Base-by-base conservation (phyloP, 2,113 vertebrate species). In the Albula glossodonta region DNA sequence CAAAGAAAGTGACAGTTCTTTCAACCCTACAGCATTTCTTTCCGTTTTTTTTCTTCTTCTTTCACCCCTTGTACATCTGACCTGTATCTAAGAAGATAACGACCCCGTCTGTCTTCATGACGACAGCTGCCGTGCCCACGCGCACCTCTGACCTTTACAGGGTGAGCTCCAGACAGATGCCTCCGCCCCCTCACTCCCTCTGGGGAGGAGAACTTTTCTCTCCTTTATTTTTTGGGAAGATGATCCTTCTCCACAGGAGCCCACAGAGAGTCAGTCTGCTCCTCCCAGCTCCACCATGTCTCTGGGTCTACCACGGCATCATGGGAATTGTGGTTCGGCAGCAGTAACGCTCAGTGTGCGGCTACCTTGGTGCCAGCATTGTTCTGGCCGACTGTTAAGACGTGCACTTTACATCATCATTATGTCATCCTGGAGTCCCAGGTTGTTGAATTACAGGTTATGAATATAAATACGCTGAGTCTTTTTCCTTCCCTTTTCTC, bases 191-290 rank as follows among this genome's bases (percentile, higher is more conserved):
- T 4, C 22, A 79, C 48, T 51, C 12, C 49, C 13, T 51, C 19
- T 79, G 25, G 15, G 80, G 49, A 4, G 79, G 79, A 8, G 49
- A 51, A 81, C 19, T 81, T 79, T 79, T 12, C 25, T 79, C 22
- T 77, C 5, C 22, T 79, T 79, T 25, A 81, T 15, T 60, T 60
- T 81, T 12, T 17, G 25, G 5, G 15, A 13, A 51, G 79, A 81
- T 50, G 11, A 81, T 81, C 12, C 22, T 49, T 22, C 51, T 81
- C 66, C 57, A 88, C 80, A 0, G 25, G 84, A 86, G 84, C 74
- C 74, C 89, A 19, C 86, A 87, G 81, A 79, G 31, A 81, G 86
- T 78, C 17, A 88, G 89, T 85, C 63, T 56, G 53, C 74, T 88
- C 88, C 83, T 2, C 81, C 82, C 86, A 66, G 66, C 86, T 86